Evolutionary conservation across 2,797 vertebrate species (phyloP), one percentile per base, ranked within the genome.

Genomic region (Urophycis tenuis): DNA sequence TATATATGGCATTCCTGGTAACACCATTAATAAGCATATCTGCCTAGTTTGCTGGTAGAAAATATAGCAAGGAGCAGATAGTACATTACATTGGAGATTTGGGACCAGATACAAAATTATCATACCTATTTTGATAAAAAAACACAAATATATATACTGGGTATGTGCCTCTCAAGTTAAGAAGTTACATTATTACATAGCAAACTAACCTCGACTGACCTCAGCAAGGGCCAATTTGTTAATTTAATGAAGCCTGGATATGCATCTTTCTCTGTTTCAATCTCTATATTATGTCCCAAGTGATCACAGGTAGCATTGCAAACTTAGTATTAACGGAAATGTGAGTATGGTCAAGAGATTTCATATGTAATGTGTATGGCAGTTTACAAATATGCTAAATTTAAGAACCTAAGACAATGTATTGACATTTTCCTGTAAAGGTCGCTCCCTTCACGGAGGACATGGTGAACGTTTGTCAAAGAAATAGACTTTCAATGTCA

Each of bases 351-450:
- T 83, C 78, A 88, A 82, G 74, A 86, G 85, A 77, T 72, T 53
- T 83, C 36, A 89, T 82, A 84, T 90, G 83, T 90, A 88, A 90
- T 86, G 85, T 89, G 89, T 73, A 73, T 14, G 45, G 75, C 82
- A 80, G 74, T 85, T 86, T 79, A 81, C 80, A 86, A 84, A 81
- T 81, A 85, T 90, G 84, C 86, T 83, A 83, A 86, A 86, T 87
- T 86, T 83, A 84, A 81, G 81, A 89, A 87, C 87, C 49, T 73
- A 74, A 77, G 86, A 89, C 87, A 89, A 87, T 71, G 69, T 71
- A 32, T 39, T 36, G 25, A 73, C 74, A 83, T 77, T 75, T 83
- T 81, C 83, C 88, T 87, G 83, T 88, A 88, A 88, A 81, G 87
- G 86, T 89, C 87, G 76, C 81, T 79, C 87, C 88, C 17, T 33